Percentiles rank a stretch among this genome's conserved stretches.
phyloP scores from a whole-genome alignment of 2,888 invertebrate species.

The Tenthredo amoena region DNA sequence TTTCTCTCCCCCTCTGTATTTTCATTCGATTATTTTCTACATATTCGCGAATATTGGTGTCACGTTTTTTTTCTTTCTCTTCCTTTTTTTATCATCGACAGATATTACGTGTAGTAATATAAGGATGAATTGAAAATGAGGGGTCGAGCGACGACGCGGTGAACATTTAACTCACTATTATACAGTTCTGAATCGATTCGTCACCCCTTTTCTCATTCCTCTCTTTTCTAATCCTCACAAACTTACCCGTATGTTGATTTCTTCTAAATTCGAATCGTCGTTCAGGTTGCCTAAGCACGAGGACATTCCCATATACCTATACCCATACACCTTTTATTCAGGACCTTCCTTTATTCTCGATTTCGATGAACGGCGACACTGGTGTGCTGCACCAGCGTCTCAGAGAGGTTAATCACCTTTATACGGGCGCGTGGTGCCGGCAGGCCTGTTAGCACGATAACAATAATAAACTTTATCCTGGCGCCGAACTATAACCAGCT shows the following conservation, averaged over 20 bases:
- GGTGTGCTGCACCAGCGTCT: background rate
- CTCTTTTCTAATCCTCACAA: background rate
- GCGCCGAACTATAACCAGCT: constrained; percentile 48
- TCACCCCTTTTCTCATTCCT: background rate
- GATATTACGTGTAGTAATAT: background rate
- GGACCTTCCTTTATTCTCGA: background rate
- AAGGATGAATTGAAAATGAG: background rate
- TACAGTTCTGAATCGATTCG: constrained; percentile 8
- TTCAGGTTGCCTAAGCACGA: constrained; percentile 14
- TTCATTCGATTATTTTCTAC: background rate
- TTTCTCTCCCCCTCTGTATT: background rate
- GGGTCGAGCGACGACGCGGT: background rate
- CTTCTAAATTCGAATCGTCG: background rate
- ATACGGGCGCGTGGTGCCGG: constrained; percentile 48
- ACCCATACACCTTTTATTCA: background rate
- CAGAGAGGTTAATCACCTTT: constrained; percentile 50
- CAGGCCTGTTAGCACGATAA: constrained; percentile 51
- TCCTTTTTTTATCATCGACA: background rate
- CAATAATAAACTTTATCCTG: constrained; percentile 52
- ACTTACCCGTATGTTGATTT: background rate
- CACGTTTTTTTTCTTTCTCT: background rate
- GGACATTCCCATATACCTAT: background rate
- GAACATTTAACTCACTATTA: background rate
- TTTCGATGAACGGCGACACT: constrained; percentile 13
- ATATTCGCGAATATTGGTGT: background rate